Evolutionary conservation across 2,113 vertebrate species (phyloP), one percentile per base, ranked within the genome.

Genomic region (Psettodes erumei): DNA sequence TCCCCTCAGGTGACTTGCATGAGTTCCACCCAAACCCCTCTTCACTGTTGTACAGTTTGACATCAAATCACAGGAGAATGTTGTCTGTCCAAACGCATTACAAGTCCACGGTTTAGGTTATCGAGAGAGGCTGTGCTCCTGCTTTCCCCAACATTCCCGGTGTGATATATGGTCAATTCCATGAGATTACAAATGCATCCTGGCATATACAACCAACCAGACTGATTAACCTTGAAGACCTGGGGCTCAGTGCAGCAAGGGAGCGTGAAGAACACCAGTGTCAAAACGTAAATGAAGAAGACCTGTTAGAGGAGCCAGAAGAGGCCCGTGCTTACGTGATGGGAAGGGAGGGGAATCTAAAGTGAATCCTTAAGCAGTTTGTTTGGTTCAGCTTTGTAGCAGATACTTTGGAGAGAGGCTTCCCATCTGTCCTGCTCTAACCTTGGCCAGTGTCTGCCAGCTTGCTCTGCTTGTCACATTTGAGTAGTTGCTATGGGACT

Each of bases 401-500:
- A 62, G 62, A 87, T 61, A 75, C 79, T 78, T 71, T 74, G 55
- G 87, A 84, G 87, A 77, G 80, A 62, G 2, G 81, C 50, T 76
- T 83, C 81, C 82, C 91, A 86, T 88, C 86, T 87, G 86, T 91
- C 91, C 84, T 84, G 84, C 79, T 89, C 88, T 92, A 88, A 90
- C 90, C 92, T 91, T 91, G 86, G 87, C 85, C 81, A 53, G 63
- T 77, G 84, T 84, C 81, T 81, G 87, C 82, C 84, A 79, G 69
- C 71, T 76, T 71, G 78, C 82, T 82, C 81, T 66, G 68, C 84
- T 85, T 89, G 90, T 93, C 91, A 90, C 82, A 81, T 88, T 83
- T 87, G 88, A 92, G 81, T 89, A 80, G 88, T 88, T 83, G 85
- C 86, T 76, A 45, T 70, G 79, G 88, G 85, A 84, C 84, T 70